phyloP scores from a whole-genome alignment of 2,888 invertebrate species.

The Drosophila siamana region DNA sequence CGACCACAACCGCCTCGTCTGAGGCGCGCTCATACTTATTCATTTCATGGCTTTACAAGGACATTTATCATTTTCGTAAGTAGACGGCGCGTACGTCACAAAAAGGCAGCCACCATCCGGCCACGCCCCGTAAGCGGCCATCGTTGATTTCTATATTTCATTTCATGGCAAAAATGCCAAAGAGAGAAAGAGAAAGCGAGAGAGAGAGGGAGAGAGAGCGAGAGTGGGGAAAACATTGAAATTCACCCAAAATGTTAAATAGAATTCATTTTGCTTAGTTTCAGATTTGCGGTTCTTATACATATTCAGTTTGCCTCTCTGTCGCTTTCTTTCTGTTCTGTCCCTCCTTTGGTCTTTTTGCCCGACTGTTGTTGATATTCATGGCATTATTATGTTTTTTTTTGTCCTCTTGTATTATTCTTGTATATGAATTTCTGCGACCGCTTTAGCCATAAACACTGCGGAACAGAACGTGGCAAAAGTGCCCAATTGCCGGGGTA shows the following conservation, averaged over 20 bases:
- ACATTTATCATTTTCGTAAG: conserved; percentile 80
- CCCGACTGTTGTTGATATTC: conserved; percentile 52
- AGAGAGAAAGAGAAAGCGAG: not conserved
- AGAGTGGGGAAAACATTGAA: conserved; percentile 52
- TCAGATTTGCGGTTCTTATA: conserved; percentile 63
- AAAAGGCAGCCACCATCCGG: conserved; percentile 52
- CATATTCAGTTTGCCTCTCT: conserved; percentile 14
- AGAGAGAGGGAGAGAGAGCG: not conserved
- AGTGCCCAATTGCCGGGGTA: conserved; percentile 48
- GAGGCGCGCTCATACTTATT: conserved; percentile 65
- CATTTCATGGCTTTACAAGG: conserved; percentile 79
- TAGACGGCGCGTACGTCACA: conserved; percentile 72
- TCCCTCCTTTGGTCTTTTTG: not conserved
- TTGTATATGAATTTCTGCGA: conserved; percentile 69
- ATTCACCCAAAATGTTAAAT: conserved; percentile 75
- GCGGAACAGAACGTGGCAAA: conserved; percentile 31
- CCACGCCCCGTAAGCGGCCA: conserved; percentile 33
- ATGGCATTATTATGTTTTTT: conserved; percentile 55
- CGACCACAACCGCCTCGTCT: conserved; percentile 3
- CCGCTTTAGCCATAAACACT: conserved; percentile 19
- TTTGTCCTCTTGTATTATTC: conserved; percentile 45
- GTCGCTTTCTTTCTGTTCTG: not conserved
- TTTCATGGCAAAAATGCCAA: conserved; percentile 10
- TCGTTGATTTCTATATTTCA: conserved; percentile 71
- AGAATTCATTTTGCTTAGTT: conserved; percentile 74